phyloP scores from a whole-genome alignment of 2,888 invertebrate genomes.

The Kuschelorhynchus macadamiae region DNA sequence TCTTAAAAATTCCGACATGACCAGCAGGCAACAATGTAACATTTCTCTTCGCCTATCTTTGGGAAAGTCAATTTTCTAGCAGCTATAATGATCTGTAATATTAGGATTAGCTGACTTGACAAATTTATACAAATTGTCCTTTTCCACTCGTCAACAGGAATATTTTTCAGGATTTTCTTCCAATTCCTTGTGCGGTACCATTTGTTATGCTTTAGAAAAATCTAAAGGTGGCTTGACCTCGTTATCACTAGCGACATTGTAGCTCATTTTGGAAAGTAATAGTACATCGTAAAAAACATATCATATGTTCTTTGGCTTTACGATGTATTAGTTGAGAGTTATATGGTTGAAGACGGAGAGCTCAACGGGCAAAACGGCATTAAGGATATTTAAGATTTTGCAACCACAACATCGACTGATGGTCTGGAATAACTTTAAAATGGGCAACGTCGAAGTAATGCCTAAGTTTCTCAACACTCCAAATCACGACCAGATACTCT shows the following conservation, averaged over 20 bases:
- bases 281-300: too few species aligned
- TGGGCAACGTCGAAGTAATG: conserved; percentile 47
- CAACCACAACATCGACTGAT: conserved; percentile 47
- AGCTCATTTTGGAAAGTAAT: too few species aligned
- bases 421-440: conserved; percentile 49
- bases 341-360: conserved; percentile 40
- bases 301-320: not conserved
- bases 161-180: conserved; percentile 16
- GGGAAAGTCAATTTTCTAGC: conserved; percentile 12
- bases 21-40: conserved; percentile 4
- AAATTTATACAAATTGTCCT: conserved; percentile 11
- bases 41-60: conserved; percentile 3
- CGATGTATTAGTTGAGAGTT: not conserved
- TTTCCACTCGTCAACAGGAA: conserved; percentile 22
- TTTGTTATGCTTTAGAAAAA: too few species aligned
- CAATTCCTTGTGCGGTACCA: not conserved
- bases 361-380: conserved; percentile 48
- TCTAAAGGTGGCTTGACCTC: too few species aligned
- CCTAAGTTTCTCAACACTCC: conserved; percentile 5
- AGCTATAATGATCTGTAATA: not conserved
- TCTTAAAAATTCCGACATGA: conserved; percentile 28
- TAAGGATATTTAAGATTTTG: conserved; percentile 40
- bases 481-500: conserved; percentile 13
- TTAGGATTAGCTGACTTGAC: conserved; percentile 3
- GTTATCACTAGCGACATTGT: too few species aligned